Evolutionary conservation across 2,113 vertebrate species (phyloP).

Genomic region (Riparia riparia): DNA sequence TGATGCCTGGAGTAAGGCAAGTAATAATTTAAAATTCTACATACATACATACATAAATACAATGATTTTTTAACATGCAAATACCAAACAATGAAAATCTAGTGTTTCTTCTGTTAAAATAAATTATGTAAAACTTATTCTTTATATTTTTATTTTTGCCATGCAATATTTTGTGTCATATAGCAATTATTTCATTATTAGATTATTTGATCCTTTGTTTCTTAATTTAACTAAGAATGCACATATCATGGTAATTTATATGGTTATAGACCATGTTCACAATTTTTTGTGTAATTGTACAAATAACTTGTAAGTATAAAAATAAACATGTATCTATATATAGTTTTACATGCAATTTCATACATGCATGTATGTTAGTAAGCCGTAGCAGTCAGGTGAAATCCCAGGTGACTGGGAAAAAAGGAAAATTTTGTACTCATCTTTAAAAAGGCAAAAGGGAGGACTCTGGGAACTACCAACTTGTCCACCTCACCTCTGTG

Average conservation of each 20-base stretch:
- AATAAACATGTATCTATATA: background rate
- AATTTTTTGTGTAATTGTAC: background rate
- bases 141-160: background rate
- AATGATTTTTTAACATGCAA: background rate
- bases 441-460: background rate
- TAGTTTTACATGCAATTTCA: background rate
- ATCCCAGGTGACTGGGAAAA: background rate
- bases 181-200: background rate
- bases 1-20: background rate
- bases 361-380: background rate
- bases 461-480: background rate
- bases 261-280: background rate
- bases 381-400: background rate
- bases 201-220: background rate
- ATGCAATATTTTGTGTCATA: background rate
- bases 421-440: background rate
- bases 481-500: background rate
- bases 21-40: background rate
- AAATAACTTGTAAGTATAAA: background rate
- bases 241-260: background rate
- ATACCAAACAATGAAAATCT: background rate
- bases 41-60: background rate
- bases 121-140: background rate
- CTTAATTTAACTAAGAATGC: background rate
- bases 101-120: background rate